Evolutionary conservation across 2,888 invertebrate species (phyloP).

Genomic region (Hofmannophila pseudospretella): DNA sequence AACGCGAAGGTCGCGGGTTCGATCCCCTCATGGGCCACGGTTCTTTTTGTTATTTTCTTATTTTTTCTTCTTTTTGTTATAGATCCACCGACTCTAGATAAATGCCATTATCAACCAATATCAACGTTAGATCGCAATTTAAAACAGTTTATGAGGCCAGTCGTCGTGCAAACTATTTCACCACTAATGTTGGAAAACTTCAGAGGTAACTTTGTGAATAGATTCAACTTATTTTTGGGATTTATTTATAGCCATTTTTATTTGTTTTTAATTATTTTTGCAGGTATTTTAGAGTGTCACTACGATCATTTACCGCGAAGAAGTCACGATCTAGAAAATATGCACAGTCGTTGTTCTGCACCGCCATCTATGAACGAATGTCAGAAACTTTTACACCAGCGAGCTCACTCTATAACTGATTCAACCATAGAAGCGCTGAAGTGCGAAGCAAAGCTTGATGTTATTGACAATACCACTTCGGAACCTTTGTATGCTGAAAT

Average conservation of each 20-base stretch:
- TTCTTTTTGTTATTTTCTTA: slow-evolving; percentile 26
- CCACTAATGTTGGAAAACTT: slow-evolving; percentile 78
- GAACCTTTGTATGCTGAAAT: slow-evolving; percentile 85
- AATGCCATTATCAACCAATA: slow-evolving; percentile 73
- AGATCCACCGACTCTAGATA: slow-evolving; percentile 69
- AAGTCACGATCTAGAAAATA: slow-evolving; percentile 47
- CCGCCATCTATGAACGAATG: slow-evolving; percentile 52
- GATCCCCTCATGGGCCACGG: slow-evolving; percentile 85
- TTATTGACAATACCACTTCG: slow-evolving; percentile 54
- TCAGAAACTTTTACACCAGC: slow-evolving; percentile 41
- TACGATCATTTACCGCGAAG: slow-evolving; percentile 79
- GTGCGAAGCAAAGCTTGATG: slow-evolving; percentile 63
- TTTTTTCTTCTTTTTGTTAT: slow-evolving; percentile 28
- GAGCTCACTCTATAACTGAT: slow-evolving; percentile 49
- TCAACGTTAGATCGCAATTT: slow-evolving; percentile 66
- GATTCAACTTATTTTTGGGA: slow-evolving; percentile 1
- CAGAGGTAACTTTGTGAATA: slow-evolving; percentile 54
- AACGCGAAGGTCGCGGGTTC: slow-evolving; percentile 87
- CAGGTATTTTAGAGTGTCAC: slow-evolving; percentile 78
- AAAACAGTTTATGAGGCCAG: slow-evolving; percentile 72
- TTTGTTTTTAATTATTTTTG: slow-evolving; percentile 12
- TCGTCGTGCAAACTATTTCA: slow-evolving; percentile 68
- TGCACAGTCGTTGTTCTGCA: slow-evolving; percentile 39
- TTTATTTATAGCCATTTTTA: not conserved
- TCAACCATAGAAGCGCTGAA: slow-evolving; percentile 64